Evolutionary conservation across 1,140 invertebrate genomes (phyloP).

Genomic region (Mactra quadrangularis): DNA sequence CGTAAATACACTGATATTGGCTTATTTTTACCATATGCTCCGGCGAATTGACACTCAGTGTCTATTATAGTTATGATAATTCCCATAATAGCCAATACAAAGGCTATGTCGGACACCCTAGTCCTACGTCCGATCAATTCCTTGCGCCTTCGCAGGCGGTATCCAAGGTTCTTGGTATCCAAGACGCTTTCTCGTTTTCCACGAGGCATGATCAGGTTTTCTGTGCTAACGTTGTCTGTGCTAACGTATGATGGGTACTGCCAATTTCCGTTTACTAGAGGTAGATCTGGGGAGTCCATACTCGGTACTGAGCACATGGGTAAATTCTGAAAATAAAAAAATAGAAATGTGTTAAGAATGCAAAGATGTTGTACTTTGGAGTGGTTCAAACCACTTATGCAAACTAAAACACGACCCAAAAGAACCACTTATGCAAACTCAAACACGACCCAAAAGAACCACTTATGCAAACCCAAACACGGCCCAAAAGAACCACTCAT

Average conservation of each 20-base stretch:
- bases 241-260: conserved; percentile 74
- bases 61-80: conserved; percentile 74
- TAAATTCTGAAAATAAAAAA: conserved; percentile 27
- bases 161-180: conserved; percentile 70
- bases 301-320: conserved; percentile 47
- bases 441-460: too few species aligned
- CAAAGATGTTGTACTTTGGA: too few species aligned
- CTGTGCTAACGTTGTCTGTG: conserved; percentile 66
- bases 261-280: conserved; percentile 59
- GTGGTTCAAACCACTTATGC: too few species aligned
- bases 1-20: conserved; percentile 67
- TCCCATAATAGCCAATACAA: conserved; percentile 71
- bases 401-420: too few species aligned
- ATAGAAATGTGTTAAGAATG: not conserved
- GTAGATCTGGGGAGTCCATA: conserved; percentile 59
- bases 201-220: conserved; percentile 59
- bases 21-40: conserved; percentile 45
- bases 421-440: too few species aligned
- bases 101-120: conserved; percentile 73
- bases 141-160: conserved; percentile 72
- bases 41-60: conserved; percentile 71
- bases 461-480: too few species aligned
- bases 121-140: conserved; percentile 72
- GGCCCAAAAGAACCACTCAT: too few species aligned
- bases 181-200: conserved; percentile 55